These are phyloP conservation scores for Apaloderma vittatum DNA, from an alignment of 2,113 vertebrate species.

Conservation along the genomic window DNA sequence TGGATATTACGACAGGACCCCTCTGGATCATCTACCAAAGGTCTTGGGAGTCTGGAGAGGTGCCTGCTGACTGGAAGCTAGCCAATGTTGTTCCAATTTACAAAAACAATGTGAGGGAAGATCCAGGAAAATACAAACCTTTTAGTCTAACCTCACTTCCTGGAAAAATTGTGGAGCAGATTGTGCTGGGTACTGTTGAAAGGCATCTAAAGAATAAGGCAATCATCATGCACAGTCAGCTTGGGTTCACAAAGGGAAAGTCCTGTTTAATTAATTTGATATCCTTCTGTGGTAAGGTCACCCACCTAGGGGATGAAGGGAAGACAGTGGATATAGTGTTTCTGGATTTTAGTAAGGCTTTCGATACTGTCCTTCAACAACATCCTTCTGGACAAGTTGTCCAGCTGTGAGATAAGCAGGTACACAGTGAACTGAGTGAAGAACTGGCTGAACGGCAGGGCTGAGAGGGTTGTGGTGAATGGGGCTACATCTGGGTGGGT, in stretches of 20 bases:
- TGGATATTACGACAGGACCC: background rate
- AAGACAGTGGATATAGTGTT: too few species aligned
- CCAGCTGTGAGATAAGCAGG: too few species aligned
- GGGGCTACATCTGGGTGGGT: too few species aligned
- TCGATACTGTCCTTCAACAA: too few species aligned
- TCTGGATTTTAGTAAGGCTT: too few species aligned
- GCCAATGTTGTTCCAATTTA: background rate
- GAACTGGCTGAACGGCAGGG: too few species aligned
- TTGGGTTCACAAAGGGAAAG: background rate
- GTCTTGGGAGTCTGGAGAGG: background rate
- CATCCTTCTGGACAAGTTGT: too few species aligned
- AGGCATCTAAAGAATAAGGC: background rate
- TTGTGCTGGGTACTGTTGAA: background rate
- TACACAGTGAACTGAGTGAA: too few species aligned
- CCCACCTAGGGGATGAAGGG: too few species aligned
- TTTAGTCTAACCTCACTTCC: background rate
- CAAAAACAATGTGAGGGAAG: background rate
- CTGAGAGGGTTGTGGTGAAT: too few species aligned
- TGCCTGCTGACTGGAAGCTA: background rate
- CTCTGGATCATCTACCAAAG: background rate
- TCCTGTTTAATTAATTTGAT: background rate
- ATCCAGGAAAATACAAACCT: background rate
- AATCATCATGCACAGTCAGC: background rate
- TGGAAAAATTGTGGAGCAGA: background rate
- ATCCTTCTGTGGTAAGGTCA: background rate